Percentiles rank a stretch among this genome's conserved stretches.
Evolutionary conservation across 2,888 invertebrate species (phyloP).

Genomic region (Cheilosia scutellata): DNA sequence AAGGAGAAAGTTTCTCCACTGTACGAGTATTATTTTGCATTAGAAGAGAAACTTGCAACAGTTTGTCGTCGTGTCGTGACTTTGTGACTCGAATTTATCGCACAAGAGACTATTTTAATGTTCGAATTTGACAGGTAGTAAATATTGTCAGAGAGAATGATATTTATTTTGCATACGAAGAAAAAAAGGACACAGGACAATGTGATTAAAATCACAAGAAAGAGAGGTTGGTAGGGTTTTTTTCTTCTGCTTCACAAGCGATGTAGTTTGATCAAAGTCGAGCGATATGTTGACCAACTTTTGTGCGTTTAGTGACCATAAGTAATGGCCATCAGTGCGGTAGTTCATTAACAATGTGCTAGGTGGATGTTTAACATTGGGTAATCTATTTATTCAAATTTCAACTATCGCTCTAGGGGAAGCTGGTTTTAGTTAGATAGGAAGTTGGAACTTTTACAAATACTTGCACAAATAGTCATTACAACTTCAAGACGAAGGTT

Average conservation of each 20-base stretch:
- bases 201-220: slow-evolving; percentile 15
- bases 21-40: slow-evolving; percentile 53
- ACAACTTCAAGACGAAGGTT: too few relatives aligned
- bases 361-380: too few relatives aligned
- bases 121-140: slow-evolving; percentile 60
- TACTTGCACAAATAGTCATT: too few relatives aligned
- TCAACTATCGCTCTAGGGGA: too few relatives aligned
- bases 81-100: slow-evolving; percentile 37
- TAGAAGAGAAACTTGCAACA: slow-evolving; percentile 46
- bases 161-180: slow-evolving; percentile 18
- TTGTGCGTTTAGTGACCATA: not conserved
- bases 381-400: too few relatives aligned
- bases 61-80: slow-evolving; percentile 34
- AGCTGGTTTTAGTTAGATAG: too few relatives aligned
- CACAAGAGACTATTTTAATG: slow-evolving; percentile 31
- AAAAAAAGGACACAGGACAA: slow-evolving; percentile 6
- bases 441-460: too few relatives aligned
- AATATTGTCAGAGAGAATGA: slow-evolving; percentile 31
- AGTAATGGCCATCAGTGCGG: not conserved
- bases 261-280: not conserved
- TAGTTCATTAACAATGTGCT: not conserved
- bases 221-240: not conserved
- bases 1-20: slow-evolving; percentile 38
- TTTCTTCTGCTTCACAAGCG: not conserved
- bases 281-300: not conserved